phyloP scores from a whole-genome alignment of 2,797 vertebrate species.

The Anabas testudineus region DNA sequence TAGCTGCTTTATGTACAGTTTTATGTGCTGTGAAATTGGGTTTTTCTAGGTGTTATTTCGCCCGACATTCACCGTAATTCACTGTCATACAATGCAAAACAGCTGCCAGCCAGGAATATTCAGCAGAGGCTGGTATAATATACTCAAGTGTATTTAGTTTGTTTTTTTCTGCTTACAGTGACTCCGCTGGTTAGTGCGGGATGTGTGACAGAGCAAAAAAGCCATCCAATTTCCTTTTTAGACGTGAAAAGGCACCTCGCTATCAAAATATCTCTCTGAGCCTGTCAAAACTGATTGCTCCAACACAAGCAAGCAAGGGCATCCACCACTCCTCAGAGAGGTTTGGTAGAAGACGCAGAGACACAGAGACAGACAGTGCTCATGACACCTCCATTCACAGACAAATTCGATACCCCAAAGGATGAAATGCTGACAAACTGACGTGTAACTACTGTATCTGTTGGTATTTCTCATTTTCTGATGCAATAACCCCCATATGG shows the following conservation, averaged over 20 bases:
- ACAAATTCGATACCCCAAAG: constrained; percentile 54
- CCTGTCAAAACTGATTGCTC: constrained; percentile 75
- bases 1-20: constrained; percentile 66
- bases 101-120: constrained; percentile 33
- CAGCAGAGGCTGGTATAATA: constrained; percentile 36
- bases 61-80: constrained; percentile 45
- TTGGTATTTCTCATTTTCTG: constrained; percentile 59
- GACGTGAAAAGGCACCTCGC: constrained; percentile 54
- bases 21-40: constrained; percentile 70
- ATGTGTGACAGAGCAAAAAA: constrained; percentile 62
- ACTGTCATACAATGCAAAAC: constrained; percentile 49
- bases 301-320: constrained; percentile 69
- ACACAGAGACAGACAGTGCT: constrained; percentile 59
- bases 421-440: constrained; percentile 67
- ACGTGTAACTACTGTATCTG: constrained; percentile 59
- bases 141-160: not conserved
- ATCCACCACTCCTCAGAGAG: constrained; percentile 62
- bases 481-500: constrained; percentile 57
- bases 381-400: constrained; percentile 61
- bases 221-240: constrained; percentile 65
- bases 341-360: constrained; percentile 51
- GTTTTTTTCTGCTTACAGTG: constrained; percentile 1
- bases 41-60: constrained; percentile 58
- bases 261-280: constrained; percentile 75
- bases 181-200: constrained; percentile 44